Evolutionary conservation across 2,888 invertebrate genomes (phyloP).

Genomic region (Chrysomela aeneicollis): DNA sequence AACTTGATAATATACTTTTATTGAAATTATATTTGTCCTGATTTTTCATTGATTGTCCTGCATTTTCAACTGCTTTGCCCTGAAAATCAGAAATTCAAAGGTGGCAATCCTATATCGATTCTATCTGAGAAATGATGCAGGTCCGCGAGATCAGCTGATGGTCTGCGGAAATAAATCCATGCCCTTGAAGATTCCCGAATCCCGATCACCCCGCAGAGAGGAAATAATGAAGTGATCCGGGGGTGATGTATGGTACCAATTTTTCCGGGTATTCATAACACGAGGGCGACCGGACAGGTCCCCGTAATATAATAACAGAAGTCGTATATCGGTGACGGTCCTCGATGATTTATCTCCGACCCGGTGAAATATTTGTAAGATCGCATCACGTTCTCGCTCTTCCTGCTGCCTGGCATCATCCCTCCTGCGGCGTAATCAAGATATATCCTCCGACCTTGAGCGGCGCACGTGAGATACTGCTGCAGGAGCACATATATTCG

Average conservation of each 20-base stretch:
- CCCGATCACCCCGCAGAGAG: slow-evolving; percentile 22
- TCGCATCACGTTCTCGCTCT: slow-evolving; percentile 54
- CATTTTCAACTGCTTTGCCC: too few species aligned
- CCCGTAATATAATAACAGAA: slow-evolving; percentile 48
- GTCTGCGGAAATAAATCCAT: neutral
- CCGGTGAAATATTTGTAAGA: slow-evolving; percentile 59
- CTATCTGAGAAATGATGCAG: too few species aligned
- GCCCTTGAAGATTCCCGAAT: slow-evolving; percentile 11
- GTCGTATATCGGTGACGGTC: slow-evolving; percentile 57
- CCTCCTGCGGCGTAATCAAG: slow-evolving; percentile 57
- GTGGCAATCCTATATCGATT: too few species aligned
- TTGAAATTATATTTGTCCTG: too few species aligned
- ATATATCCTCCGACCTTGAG: slow-evolving; percentile 60
- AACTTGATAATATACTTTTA: too few species aligned
- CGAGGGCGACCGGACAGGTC: slow-evolving; percentile 40
- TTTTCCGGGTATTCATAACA: slow-evolving; percentile 38
- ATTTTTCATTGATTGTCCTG: too few species aligned
- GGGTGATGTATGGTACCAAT: slow-evolving; percentile 40
- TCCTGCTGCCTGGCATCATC: slow-evolving; percentile 32
- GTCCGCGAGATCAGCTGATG: neutral
- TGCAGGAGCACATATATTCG: slow-evolving; percentile 56
- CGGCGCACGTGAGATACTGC: slow-evolving; percentile 57
- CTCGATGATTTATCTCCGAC: slow-evolving; percentile 59
- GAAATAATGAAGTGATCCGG: slow-evolving; percentile 19
- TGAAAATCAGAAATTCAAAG: too few species aligned